A percentile compares a stretch with the other conserved stretches of the same genome.
Conservation (phyloP, 2,113 vertebrate species). For the Columba janthina region DNA sequence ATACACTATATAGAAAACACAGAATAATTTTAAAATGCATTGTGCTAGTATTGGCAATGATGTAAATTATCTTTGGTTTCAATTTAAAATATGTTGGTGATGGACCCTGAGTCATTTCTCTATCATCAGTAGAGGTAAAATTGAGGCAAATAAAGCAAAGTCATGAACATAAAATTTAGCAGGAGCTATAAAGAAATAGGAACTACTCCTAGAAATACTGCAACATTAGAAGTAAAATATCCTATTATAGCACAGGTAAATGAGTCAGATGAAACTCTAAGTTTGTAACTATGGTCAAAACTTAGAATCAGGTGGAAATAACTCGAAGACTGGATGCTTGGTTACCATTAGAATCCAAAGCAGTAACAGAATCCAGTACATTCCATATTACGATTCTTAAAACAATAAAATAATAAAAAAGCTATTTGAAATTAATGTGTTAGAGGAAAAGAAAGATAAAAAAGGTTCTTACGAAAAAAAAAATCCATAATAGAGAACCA, state of each 20-base stretch:
- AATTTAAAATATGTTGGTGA: neutral
- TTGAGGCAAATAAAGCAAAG: neutral
- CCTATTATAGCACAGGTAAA: neutral
- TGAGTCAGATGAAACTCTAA: neutral
- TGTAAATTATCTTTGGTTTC: neutral
- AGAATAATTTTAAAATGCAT: neutral
- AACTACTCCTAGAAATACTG: neutral
- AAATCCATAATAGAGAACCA: neutral
- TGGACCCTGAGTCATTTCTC: neutral
- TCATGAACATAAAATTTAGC: neutral
- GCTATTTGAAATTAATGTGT: neutral
- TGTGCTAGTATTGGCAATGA: neutral
- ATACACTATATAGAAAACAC: neutral
- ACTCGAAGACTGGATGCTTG: neutral
- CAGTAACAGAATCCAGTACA: neutral
- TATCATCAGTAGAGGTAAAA: neutral
- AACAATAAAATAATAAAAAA: neutral
- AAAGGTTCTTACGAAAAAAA: neutral
- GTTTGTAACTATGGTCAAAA: neutral
- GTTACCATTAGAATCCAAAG: neutral
- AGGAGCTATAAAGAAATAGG: neutral
- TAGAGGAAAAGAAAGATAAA: neutral
- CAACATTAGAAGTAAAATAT: neutral
- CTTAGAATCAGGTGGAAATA: neutral
- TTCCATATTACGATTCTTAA: neutral